Evolutionary conservation across 2,113 vertebrate genomes (phyloP).

Genomic region (Thalassarche chlororhynchos): DNA sequence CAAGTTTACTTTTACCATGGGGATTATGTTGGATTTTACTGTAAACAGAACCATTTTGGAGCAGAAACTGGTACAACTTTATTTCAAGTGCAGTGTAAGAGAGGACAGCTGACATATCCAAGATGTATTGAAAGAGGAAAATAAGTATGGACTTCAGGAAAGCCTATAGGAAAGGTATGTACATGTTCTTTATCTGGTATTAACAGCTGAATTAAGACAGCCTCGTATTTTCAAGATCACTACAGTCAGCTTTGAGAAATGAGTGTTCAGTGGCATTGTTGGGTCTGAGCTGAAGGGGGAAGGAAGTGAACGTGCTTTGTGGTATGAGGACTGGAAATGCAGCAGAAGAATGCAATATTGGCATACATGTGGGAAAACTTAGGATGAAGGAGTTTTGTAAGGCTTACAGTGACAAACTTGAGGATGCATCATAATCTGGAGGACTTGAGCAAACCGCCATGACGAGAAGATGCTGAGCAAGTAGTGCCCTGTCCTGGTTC

Average conservation of each 20-base stretch:
- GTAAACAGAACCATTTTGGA: slow-evolving; percentile 42
- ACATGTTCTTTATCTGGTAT: background rate
- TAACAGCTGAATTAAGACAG: background rate
- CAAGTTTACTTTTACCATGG: slow-evolving; percentile 73
- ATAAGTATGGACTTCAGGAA: slow-evolving; percentile 48
- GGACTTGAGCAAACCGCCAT: background rate
- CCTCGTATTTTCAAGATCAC: background rate
- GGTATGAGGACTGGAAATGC: background rate
- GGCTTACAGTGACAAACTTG: background rate
- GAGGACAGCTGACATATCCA: slow-evolving; percentile 68
- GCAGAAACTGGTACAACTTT: slow-evolving; percentile 23
- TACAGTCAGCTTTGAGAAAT: background rate
- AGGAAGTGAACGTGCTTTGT: background rate
- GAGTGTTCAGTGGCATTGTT: background rate
- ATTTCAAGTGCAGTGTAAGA: slow-evolving; percentile 71
- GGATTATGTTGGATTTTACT: slow-evolving; percentile 76
- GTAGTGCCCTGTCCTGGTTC: too few species aligned
- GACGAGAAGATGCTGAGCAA: background rate
- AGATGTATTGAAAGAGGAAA: slow-evolving; percentile 46
- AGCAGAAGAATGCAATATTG: background rate
- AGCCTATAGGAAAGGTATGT: background rate
- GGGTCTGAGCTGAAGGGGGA: background rate
- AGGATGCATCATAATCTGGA: background rate
- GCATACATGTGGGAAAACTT: accelerated
- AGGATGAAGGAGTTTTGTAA: background rate